Evolutionary conservation across 2,113 vertebrate genomes (phyloP).

Genomic region (Cinclus mexicanus): DNA sequence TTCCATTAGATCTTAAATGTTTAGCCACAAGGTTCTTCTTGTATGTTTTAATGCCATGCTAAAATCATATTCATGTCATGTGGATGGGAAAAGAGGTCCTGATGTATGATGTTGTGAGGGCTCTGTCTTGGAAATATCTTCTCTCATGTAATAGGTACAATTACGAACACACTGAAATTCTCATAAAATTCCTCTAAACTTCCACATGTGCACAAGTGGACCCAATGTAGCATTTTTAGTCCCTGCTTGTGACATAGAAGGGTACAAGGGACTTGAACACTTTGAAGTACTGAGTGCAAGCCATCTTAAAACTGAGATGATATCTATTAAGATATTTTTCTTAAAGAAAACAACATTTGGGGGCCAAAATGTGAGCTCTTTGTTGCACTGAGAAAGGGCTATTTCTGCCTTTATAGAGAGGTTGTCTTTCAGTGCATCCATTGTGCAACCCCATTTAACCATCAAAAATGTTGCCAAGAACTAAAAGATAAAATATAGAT

Average conservation of each 20-base stretch:
- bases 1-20: not conserved
- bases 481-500: conserved; percentile 73
- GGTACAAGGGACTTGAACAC: not conserved
- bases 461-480: conserved; percentile 63
- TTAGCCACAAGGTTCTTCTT: not conserved
- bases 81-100: not conserved
- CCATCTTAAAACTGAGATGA: not conserved
- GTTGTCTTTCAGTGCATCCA: not conserved
- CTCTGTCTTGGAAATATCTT: not conserved
- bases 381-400: not conserved
- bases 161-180: not conserved
- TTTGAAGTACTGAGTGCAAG: not conserved
- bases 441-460: conserved; percentile 55
- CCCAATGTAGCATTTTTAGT: fast-evolving
- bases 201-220: not conserved
- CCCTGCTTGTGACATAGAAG: not conserved
- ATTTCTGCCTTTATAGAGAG: conserved; percentile 28
- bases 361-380: not conserved
- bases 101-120: not conserved
- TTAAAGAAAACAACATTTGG: not conserved
- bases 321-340: not conserved
- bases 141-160: not conserved
- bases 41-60: not conserved
- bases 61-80: not conserved
- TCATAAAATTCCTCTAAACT: not conserved